Evolutionary conservation across 2,888 invertebrate genomes (phyloP).

Genomic region (Aleiodes alternator): DNA sequence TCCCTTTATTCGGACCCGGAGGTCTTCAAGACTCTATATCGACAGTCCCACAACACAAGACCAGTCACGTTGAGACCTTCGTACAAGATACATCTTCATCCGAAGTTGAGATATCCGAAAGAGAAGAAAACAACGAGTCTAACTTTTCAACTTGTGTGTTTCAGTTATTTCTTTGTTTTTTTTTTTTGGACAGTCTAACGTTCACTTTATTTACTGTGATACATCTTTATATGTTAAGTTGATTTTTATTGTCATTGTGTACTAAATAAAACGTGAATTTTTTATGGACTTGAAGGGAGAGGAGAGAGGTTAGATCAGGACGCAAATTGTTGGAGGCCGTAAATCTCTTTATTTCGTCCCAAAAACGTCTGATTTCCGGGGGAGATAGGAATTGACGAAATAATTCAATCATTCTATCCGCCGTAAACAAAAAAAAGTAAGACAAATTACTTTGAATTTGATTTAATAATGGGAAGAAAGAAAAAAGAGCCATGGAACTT

Average conservation of each 20-base stretch:
- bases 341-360: conserved; percentile 5
- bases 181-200: neutral
- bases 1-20: too few species aligned
- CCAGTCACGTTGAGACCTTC: conserved; percentile 44
- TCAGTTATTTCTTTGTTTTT: neutral
- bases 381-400: conserved; percentile 47
- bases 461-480: too few species aligned
- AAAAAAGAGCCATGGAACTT: too few species aligned
- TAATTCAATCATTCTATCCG: conserved; percentile 46
- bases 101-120: neutral
- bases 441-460: too few species aligned
- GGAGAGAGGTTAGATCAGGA: neutral
- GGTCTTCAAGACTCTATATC: conserved; percentile 6
- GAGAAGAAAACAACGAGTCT: too few species aligned
- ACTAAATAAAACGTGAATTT: conserved; percentile 8
- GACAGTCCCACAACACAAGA: conserved; percentile 15
- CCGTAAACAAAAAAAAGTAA: too few species aligned
- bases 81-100: conserved; percentile 40
- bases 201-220: neutral
- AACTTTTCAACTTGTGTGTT: neutral
- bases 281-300: neutral
- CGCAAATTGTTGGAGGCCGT: neutral
- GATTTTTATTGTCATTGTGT: conserved; percentile 25
- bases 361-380: neutral
- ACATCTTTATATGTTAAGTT: neutral